Conservation (phyloP, 2,888 invertebrate species). For the Cistogaster globosa region DNA sequence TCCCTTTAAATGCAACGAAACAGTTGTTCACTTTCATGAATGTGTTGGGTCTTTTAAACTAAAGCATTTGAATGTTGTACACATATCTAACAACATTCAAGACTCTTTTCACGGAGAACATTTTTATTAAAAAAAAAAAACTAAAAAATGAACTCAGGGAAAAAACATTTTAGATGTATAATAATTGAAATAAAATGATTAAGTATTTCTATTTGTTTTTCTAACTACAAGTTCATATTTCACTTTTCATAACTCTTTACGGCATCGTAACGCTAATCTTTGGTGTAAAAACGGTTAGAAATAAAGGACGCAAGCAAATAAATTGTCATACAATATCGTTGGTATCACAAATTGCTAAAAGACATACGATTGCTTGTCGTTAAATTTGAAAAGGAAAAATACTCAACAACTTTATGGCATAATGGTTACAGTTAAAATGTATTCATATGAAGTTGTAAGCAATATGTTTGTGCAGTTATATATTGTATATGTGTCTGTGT, state of each 20-base stretch:
- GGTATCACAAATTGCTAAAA: slow-evolving; percentile 32
- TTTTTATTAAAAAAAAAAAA: too few species aligned
- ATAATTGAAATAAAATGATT: too few species aligned
- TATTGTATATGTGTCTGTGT: too few species aligned
- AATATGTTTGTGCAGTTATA: background rate
- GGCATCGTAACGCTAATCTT: background rate
- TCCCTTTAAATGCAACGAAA: too few species aligned
- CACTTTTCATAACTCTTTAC: background rate
- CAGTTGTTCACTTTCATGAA: too few species aligned
- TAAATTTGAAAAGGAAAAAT: background rate
- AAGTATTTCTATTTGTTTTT: too few species aligned
- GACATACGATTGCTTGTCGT: slow-evolving; percentile 7
- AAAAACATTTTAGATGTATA: too few species aligned
- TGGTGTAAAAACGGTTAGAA: background rate
- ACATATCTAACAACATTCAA: too few species aligned
- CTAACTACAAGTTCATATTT: background rate
- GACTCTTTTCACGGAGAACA: too few species aligned
- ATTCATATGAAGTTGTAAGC: background rate
- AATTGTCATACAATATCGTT: slow-evolving; percentile 36
- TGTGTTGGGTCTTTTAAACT: too few species aligned
- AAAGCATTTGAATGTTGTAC: too few species aligned
- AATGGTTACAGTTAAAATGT: slow-evolving; percentile 41
- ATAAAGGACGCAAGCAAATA: slow-evolving; percentile 14
- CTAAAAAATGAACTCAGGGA: too few species aligned
- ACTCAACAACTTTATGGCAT: slow-evolving; percentile 36